Conservation (phyloP, 2,797 vertebrate species). For the Crossoptilon crossoptilon region DNA sequence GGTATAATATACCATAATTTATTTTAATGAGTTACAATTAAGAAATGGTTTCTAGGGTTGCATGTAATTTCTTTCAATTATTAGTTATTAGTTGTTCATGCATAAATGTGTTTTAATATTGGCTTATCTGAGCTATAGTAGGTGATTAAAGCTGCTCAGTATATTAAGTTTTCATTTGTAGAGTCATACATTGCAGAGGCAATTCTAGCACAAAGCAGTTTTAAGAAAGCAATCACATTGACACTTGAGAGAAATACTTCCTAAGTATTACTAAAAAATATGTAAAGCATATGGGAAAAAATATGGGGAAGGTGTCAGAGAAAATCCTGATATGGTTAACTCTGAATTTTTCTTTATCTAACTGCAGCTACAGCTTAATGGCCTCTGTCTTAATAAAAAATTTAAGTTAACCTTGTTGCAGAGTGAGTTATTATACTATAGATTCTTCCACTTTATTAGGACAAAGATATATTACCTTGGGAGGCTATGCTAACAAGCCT, state of each 20-base stretch:
- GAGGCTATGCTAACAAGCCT: constrained; percentile 41
- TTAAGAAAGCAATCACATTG: background rate
- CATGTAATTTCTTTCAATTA: constrained; percentile 80
- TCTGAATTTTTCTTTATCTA: constrained; percentile 44
- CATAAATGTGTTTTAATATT: constrained; percentile 77
- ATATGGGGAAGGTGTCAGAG: constrained; percentile 17
- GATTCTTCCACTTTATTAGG: constrained; percentile 38
- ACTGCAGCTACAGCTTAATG: constrained; percentile 36
- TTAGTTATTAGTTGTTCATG: constrained; percentile 80
- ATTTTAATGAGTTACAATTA: constrained; percentile 82
- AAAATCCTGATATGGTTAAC: constrained; percentile 24
- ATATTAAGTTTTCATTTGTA: constrained; percentile 34
- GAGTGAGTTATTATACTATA: constrained; percentile 27
- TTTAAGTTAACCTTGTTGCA: constrained; percentile 55
- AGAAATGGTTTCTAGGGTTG: constrained; percentile 77
- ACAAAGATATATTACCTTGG: constrained; percentile 49
- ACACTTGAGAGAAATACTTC: constrained; percentile 7
- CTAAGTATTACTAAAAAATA: background rate
- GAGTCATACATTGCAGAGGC: background rate
- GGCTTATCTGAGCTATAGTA: constrained; percentile 62
- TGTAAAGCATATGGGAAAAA: background rate
- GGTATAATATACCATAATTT: constrained; percentile 80
- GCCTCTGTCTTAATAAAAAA: constrained; percentile 62
- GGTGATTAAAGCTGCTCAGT: constrained; percentile 57
- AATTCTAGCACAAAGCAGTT: background rate